A percentile compares a stretch with the other conserved stretches of the same genome.
These are phyloP conservation scores for Drosophila busckii DNA, from an alignment of 1,140 invertebrate genomes.

Conservation along the genomic window DNA sequence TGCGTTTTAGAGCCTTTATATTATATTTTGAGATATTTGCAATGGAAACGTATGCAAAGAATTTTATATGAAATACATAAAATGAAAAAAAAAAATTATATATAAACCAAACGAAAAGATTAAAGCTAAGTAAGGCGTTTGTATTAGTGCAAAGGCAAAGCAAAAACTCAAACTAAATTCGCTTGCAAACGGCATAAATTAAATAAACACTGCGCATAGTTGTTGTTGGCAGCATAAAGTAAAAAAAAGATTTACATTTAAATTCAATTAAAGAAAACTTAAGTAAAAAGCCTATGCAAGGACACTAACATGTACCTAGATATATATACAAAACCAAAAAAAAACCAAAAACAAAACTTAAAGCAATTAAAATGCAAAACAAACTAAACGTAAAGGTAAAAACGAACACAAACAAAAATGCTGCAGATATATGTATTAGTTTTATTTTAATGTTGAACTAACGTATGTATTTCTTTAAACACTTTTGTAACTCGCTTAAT, in stretches of 20 bases:
- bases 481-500: slow-evolving; percentile 20
- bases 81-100: slow-evolving; percentile 19
- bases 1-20: slow-evolving; percentile 74
- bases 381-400: slow-evolving; percentile 9
- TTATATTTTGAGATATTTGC: slow-evolving; percentile 76
- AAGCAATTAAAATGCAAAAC: slow-evolving; percentile 5
- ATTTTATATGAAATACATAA: slow-evolving; percentile 60
- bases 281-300: slow-evolving; percentile 65
- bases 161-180: slow-evolving; percentile 25
- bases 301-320: slow-evolving; percentile 75
- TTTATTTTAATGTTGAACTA: slow-evolving; percentile 29
- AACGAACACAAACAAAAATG: slow-evolving; percentile 45
- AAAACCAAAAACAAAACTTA: slow-evolving; percentile 26
- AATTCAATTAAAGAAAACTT: slow-evolving; percentile 37
- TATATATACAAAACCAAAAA: slow-evolving; percentile 60
- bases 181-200: slow-evolving; percentile 30
- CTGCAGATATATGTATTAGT: slow-evolving; percentile 62
- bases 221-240: slow-evolving; percentile 52
- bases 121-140: slow-evolving; percentile 48
- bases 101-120: slow-evolving; percentile 27
- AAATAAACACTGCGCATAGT: slow-evolving; percentile 51
- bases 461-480: slow-evolving; percentile 20
- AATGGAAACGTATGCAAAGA: slow-evolving; percentile 66
- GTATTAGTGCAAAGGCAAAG: slow-evolving; percentile 40
- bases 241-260: slow-evolving; percentile 18